A percentile compares a stretch with the other conserved stretches of the same genome.
Conservation (phyloP, 2,113 vertebrate species). For the Pseudorectes ferrugineus region DNA sequence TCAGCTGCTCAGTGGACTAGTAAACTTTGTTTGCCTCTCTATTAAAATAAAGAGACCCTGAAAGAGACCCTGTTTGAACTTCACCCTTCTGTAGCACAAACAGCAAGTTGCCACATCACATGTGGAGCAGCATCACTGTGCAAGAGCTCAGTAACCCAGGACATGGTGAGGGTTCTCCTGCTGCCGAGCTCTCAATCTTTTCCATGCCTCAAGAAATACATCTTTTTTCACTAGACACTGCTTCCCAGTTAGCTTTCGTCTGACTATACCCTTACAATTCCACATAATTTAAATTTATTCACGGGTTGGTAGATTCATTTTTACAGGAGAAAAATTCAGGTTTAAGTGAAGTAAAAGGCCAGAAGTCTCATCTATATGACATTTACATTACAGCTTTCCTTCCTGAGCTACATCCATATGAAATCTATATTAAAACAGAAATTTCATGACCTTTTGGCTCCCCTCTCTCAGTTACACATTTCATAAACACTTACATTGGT, state of each 20-base stretch:
- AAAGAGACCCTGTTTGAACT: neutral
- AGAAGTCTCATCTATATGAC: neutral
- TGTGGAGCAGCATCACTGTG: neutral
- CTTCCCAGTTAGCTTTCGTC: neutral
- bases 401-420: neutral
- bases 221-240: neutral
- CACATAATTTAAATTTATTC: neutral
- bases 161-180: neutral
- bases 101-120: neutral
- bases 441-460: neutral
- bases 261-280: neutral
- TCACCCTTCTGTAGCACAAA: neutral
- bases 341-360: slow-evolving; percentile 3
- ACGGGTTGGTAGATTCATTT: neutral
- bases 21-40: neutral
- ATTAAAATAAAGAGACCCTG: neutral
- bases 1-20: neutral
- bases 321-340: neutral
- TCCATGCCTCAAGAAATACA: neutral
- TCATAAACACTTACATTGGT: neutral
- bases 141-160: neutral
- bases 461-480: neutral
- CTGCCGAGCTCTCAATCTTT: neutral
- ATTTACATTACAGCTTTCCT: neutral
- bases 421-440: slow-evolving; percentile 24